Base-by-base conservation (phyloP, 2,797 vertebrate genomes). In the Myotis findleyi region DNA sequence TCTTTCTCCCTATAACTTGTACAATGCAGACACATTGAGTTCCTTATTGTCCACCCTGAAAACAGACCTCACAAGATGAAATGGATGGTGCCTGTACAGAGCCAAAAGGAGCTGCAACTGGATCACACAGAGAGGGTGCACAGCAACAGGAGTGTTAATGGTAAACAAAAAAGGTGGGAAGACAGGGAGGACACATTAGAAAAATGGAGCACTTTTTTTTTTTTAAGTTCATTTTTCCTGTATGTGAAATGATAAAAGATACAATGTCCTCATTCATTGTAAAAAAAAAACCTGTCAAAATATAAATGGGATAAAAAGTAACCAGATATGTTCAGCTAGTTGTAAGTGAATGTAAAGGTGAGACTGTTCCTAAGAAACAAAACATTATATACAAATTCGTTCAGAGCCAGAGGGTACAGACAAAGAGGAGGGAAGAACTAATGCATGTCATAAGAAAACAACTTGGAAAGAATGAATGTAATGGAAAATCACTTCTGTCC, bases 401-500 rank as follows among this genome's bases (percentile, higher is more conserved):
- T 77, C 77, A 82, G 33, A 96, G 75, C 25, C 83, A 89, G 79
- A 76, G 69, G 77, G 91, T 81, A 84, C 66, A 89, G 79, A 91
- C 69, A 89, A 76, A 91, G 55, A 23, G 30, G 7, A 83, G 20
- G 44, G n/a, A 93, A 83, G 73, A 73, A 55, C 30, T 51, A 68
- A 62, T 18, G 18, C 47, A 23, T 76, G 57, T 30, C 71, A 87
- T 57, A 82, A 85, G 87, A 69, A 93, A 92, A 49, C 38, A 85
- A 88, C 41, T 41, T 91, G 82, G 71, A 86, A 89, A 96, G 75
- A 79, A 41, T 66, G 27, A 91, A 36, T 13, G 82, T 77, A 75
- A 96, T 82, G 92, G 92, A 91, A 97, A 97, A 90, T 69, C 44
- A 9, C 59, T 89, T 95, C 77, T 95, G 49, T 77, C 79, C 85